Evolutionary conservation across 2,797 vertebrate genomes (phyloP), one percentile per base, ranked within the genome.

Genomic region (Betta splendens): DNA sequence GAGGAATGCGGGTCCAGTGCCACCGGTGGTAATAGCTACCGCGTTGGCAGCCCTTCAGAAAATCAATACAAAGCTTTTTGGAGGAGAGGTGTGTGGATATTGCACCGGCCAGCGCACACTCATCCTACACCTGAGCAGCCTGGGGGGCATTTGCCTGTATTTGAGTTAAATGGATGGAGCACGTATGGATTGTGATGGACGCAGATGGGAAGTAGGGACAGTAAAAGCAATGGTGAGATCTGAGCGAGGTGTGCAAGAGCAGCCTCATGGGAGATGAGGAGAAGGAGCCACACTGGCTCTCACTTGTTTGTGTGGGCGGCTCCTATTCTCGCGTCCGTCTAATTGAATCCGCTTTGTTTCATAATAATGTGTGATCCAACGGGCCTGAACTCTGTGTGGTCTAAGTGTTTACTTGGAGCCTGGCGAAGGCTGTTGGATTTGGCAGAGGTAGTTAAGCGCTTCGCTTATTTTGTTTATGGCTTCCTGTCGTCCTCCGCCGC

Each of bases 281-380:
- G 72, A 22, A 54, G n/a, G 64, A 71, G 65, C 53, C 52, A 67
- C 45, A 60, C 69, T 73, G 51, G 2, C 36, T 39, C 33, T 49
- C 50, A 64, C 43, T 26, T 26, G 16, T 61, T 54, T 55, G 22
- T 62, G 28, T 23, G 66, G 51, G 39, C 56, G 63, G 44, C 43
- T 64, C 36, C 36, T 47, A 31, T 69, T 79, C 64, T 58, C 60
- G 65, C 77, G 70, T 68, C 58, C 37, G 52, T 79, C 63, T 85
- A 86, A 89, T 81, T 87, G 77, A 87, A 77, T 82, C 55, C 48
- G 59, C 69, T 85, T 88, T 83, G 79, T 84, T 80, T 85, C 52
- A 44, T 44, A 65, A 77, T 56, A 48, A 52, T 2, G 73, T 71
- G 56, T 58, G 44, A 74, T 69, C 44, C 20, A 39, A 67, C 33